Conservation (phyloP, 2,797 vertebrate species). For the Periophthalmus magnuspinnatus region DNA sequence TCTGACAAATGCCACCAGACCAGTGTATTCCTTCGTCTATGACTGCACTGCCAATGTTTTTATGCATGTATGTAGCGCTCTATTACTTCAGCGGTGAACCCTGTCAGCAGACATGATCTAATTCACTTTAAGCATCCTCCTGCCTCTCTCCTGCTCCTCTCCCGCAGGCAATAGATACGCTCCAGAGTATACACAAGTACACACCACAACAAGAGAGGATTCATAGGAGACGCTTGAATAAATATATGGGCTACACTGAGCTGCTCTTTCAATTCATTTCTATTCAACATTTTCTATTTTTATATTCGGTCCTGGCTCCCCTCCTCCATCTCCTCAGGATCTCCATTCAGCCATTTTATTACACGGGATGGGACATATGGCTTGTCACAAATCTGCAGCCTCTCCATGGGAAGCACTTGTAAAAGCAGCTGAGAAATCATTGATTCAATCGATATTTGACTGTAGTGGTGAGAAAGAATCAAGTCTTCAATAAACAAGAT, state of each 20-base stretch:
- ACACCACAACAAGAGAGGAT: constrained; percentile 4
- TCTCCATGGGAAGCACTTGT: constrained; percentile 26
- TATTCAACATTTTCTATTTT: constrained; percentile 55
- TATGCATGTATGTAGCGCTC: neutral
- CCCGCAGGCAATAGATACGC: constrained; percentile 36
- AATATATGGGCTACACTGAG: constrained; percentile 34
- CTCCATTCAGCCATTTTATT: constrained; percentile 43
- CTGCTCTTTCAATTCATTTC: constrained; percentile 27
- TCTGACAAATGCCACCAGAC: neutral
- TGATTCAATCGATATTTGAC: constrained; percentile 19
- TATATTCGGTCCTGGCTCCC: constrained; percentile 17
- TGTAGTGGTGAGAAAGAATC: constrained; percentile 28
- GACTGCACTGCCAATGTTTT: neutral
- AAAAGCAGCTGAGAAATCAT: constrained; percentile 54
- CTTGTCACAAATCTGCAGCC: constrained; percentile 2
- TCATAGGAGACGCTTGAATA: constrained; percentile 21
- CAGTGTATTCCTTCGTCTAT: neutral
- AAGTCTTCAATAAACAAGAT: constrained; percentile 46
- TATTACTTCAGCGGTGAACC: constrained; percentile 38
- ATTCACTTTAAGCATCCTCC: constrained; percentile 47
- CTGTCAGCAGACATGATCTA: constrained; percentile 51
- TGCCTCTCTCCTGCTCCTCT: neutral
- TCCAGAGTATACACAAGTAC: constrained; percentile 28
- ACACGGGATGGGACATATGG: constrained; percentile 31
- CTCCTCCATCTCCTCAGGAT: constrained; percentile 33